Evolutionary conservation across 2,888 invertebrate species (phyloP), one percentile per base, ranked within the genome.

Genomic region (Dolomedes plantarius): DNA sequence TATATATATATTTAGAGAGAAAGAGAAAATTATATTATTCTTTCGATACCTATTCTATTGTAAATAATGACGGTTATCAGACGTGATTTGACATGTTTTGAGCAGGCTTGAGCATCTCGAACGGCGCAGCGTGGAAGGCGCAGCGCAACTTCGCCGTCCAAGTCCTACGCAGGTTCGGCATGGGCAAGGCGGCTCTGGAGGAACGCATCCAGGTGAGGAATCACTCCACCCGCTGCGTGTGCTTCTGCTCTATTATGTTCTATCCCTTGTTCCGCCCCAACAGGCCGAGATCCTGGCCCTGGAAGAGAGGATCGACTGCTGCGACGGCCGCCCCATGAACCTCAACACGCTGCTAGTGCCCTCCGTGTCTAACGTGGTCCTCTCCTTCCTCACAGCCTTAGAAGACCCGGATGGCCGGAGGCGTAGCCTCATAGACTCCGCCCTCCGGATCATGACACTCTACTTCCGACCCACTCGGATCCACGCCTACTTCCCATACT

Each of bases 311-410:
- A 88, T 89, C 23, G 85, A 87, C n/a, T 36, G 32, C 1, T 19
- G 16, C 23, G 23, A 68, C 1, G 86, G 72, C 1, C 7, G 72
- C 1, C 28, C 79, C 1, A 46, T 79, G 39, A 76, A 87, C 28
- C 31, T 87, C 2, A 73, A 72, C 19, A 19, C 29, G 9, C 13
- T 87, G 0, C 46, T 89, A 7, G 36, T 86, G 3, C 86, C 88
- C 29, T 88, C 88, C 67, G 81, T 89, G 11, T 89, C 89, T 6
- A 89, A 89, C 31, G 87, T 81, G 41, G 87, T 89, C 16, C 77
- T 83, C 0, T 68, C 79, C 5, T 46, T 89, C 29, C 76, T 89
- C 13, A 88, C 88, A 23, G 89, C 89, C 0, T 9, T 83, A 7
- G 81, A 87, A 31, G 88, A 88, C 9, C 87, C 87, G 73, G 69